phyloP scores from a whole-genome alignment of 2,113 vertebrate genomes.

The Cyrtonyx montezumae region DNA sequence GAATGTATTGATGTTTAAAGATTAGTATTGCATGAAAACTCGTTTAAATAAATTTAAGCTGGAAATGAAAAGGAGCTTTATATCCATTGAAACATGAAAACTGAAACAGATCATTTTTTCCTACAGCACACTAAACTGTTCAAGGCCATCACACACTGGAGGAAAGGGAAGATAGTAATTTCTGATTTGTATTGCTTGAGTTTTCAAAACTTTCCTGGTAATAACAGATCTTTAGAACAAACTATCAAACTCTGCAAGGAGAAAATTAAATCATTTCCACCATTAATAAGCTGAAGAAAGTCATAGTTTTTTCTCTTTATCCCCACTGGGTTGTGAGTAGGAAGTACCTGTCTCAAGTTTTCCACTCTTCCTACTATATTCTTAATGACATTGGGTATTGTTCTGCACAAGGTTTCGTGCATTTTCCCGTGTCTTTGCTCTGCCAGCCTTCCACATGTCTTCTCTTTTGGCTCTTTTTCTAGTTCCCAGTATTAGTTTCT shows the following conservation, averaged over 20 bases:
- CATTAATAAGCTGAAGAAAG: background rate
- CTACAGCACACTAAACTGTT: background rate
- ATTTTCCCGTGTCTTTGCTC: background rate
- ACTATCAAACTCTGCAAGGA: background rate
- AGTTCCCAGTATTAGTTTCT: background rate
- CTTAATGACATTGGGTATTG: background rate
- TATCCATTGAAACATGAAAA: background rate
- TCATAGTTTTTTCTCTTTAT: background rate
- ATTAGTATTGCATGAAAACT: background rate
- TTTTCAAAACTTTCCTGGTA: background rate
- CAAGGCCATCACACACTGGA: rapidly evolving
- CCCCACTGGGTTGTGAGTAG: background rate
- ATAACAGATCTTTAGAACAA: background rate
- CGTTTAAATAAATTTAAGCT: background rate
- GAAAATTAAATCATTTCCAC: background rate
- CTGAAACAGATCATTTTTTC: background rate
- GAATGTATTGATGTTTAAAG: background rate
- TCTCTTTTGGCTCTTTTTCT: background rate
- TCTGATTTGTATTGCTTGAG: background rate
- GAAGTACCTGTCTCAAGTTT: background rate
- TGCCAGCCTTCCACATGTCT: background rate
- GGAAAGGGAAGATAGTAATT: rapidly evolving
- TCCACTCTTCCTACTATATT: background rate
- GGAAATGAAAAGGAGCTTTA: background rate
- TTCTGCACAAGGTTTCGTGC: rapidly evolving